Evolutionary conservation across 2,113 vertebrate genomes (phyloP).

Genomic region (Pleuronectes platessa): DNA sequence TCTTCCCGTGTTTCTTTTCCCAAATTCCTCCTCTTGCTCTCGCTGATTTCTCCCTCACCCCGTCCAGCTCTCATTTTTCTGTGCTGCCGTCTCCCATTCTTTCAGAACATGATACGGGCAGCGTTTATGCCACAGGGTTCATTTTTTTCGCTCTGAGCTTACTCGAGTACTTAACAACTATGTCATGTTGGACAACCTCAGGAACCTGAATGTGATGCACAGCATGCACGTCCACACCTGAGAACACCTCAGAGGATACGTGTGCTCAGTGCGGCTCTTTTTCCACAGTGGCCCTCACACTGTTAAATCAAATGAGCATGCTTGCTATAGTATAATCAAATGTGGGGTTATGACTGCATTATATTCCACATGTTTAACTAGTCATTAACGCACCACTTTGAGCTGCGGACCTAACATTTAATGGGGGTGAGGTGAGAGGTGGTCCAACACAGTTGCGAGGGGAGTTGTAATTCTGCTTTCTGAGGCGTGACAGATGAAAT

Average conservation of each 20-base stretch:
- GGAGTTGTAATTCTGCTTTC: slow-evolving; percentile 25
- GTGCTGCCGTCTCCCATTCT: slow-evolving; percentile 36
- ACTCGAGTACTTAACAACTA: slow-evolving; percentile 33
- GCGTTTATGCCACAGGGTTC: slow-evolving; percentile 54
- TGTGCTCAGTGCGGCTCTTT: slow-evolving; percentile 7
- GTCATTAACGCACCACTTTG: slow-evolving; percentile 48
- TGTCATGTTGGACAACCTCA: slow-evolving; percentile 24
- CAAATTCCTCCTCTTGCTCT: slow-evolving; percentile 72
- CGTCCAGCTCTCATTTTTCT: slow-evolving; percentile 56
- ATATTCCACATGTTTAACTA: slow-evolving; percentile 29
- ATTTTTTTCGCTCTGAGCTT: slow-evolving; percentile 49
- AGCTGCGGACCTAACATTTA: slow-evolving; percentile 34
- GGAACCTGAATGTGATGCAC: slow-evolving; percentile 33
- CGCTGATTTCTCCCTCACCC: slow-evolving; percentile 40
- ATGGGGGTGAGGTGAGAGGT: slow-evolving; percentile 33
- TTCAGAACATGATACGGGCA: slow-evolving; percentile 61
- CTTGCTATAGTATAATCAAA: slow-evolving; percentile 37
- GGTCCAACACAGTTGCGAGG: slow-evolving; percentile 35
- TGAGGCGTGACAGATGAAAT: slow-evolving; percentile 71
- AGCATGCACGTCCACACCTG: slow-evolving; percentile 41
- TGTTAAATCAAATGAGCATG: slow-evolving; percentile 20
- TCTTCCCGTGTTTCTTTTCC: slow-evolving; percentile 83
- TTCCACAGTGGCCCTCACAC: slow-evolving; percentile 20
- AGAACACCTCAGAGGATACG: slow-evolving; percentile 51
- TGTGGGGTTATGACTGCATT: slow-evolving; percentile 47